Evolutionary conservation across 2,113 vertebrate genomes (phyloP), one percentile per base, ranked within the genome.

Genomic region (Melanerpes formicivorus): DNA sequence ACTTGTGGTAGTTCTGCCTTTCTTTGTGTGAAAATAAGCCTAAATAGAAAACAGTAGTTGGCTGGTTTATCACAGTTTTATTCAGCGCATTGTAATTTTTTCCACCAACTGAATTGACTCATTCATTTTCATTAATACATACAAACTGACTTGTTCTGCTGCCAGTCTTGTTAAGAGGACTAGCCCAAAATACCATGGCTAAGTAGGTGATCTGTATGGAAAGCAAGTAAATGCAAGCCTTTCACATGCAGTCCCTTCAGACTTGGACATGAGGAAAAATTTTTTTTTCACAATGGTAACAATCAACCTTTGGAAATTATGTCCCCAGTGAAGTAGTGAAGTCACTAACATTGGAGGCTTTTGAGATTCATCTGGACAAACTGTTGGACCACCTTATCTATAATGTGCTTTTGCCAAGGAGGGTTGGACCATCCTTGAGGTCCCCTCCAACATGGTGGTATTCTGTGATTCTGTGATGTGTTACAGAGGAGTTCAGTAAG

Each of bases 11-110:
- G 74, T 86, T 84, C 60, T 93, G 78, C 32, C 59, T 88, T 37
- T 52, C 77, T 90, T 76, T 90, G 29, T 66, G 50, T 87, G 93
- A 92, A 93, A 90, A 84, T 88, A 65, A 79, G 79, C 34, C 71
- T 50, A 60, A 92, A 73, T 46, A 90, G 86, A 95, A 96, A 88
- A 84, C 75, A 94, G 90, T 69, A 74, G 54, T 84, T 95, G 93
- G 93, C 88, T 90, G 86, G 21, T 88, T 95, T 94, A 93, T 67
- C 55, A 59, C 44, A 59, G 40, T 87, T 93, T 75, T 91, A 30
- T 84, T 96, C 70, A 90, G 86, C 95, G 73, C n/a, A 29, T 55
- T 80, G 16, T 93, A 78, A 92, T 95, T 96, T 95, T 95, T 74
- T 94, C 81, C 89, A 93, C 76, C 62, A 65, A 79, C 84, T 93